phyloP scores from a whole-genome alignment of 2,888 invertebrate genomes.

The Nemapogon koenigi region DNA sequence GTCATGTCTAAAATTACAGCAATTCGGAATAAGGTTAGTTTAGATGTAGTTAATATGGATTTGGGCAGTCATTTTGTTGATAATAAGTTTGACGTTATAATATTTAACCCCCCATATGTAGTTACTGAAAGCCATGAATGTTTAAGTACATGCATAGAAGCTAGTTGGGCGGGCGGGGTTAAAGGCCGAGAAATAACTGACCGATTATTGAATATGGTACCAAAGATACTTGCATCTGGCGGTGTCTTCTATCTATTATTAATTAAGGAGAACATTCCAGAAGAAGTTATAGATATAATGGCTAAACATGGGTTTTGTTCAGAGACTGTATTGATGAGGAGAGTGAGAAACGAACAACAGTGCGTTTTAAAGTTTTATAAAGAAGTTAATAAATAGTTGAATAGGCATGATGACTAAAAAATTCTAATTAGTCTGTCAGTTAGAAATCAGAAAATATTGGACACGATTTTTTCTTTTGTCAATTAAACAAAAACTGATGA shows the following conservation, averaged over 20 bases:
- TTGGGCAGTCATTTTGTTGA: slow-evolving; percentile 63
- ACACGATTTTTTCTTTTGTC: too few species aligned
- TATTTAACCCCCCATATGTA: slow-evolving; percentile 99
- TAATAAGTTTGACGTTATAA: slow-evolving; percentile 78
- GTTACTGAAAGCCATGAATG: slow-evolving; percentile 83
- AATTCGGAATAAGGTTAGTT: slow-evolving; percentile 65
- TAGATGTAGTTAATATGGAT: slow-evolving; percentile 73
- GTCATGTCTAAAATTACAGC: slow-evolving; percentile 74
- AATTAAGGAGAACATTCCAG: slow-evolving; percentile 87
- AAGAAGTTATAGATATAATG: slow-evolving; percentile 71
- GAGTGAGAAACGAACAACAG: slow-evolving; percentile 87
- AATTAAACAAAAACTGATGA: too few species aligned
- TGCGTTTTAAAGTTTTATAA: slow-evolving; percentile 73
- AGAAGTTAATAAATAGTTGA: too few species aligned
- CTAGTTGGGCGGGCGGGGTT: slow-evolving; percentile 82
- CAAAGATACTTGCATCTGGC: slow-evolving; percentile 70
- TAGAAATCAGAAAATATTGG: too few species aligned
- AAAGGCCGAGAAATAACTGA: slow-evolving; percentile 81
- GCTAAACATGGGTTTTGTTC: slow-evolving; percentile 62
- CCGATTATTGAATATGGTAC: slow-evolving; percentile 72
- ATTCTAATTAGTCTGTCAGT: too few species aligned
- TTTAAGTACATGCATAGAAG: slow-evolving; percentile 53
- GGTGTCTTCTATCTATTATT: slow-evolving; percentile 90
- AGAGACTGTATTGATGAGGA: slow-evolving; percentile 71
- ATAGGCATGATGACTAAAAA: too few species aligned